A percentile compares a stretch with the other conserved stretches of the same genome.
These are phyloP conservation scores for Hippocampus kuda DNA, from an alignment of 2,797 vertebrate genomes.

Conservation along the genomic window DNA sequence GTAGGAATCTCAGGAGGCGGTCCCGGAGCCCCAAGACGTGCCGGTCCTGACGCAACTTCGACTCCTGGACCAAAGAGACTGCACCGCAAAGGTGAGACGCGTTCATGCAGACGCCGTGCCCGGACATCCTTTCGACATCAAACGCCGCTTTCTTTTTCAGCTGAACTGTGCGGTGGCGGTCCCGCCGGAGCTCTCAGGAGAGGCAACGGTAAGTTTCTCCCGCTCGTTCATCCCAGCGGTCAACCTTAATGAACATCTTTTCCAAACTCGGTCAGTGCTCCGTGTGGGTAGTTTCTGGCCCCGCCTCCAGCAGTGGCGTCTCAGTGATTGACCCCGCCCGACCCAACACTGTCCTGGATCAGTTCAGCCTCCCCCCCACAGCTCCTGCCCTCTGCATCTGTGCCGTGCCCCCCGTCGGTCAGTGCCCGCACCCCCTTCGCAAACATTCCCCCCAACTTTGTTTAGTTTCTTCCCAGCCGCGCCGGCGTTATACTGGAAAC, in stretches of 20 bases:
- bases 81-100: conserved; percentile 68
- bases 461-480: not conserved
- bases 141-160: conserved; percentile 38
- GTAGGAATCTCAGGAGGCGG: conserved; percentile 50
- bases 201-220: conserved; percentile 56
- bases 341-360: conserved; percentile 76
- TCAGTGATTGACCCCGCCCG: conserved; percentile 75
- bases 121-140: not conserved
- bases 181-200: conserved; percentile 64
- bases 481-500: conserved; percentile 11
- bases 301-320: conserved; percentile 73
- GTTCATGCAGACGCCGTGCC: not conserved
- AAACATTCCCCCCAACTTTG: not conserved
- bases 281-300: conserved; percentile 76
- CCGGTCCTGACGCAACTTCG: conserved; percentile 71
- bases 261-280: conserved; percentile 61
- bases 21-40: conserved; percentile 66
- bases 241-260: conserved; percentile 12
- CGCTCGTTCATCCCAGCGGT: not conserved
- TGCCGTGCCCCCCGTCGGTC: conserved; percentile 68
- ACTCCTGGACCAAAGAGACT: conserved; percentile 74
- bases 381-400: conserved; percentile 71
- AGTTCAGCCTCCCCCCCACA: conserved; percentile 72
- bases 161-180: conserved; percentile 69
- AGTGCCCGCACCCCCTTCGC: conserved; percentile 33